Percentiles rank a stretch among this genome's conserved stretches.
Evolutionary conservation across 2,888 invertebrate genomes (phyloP).

Genomic region (Erebia palarica): DNA sequence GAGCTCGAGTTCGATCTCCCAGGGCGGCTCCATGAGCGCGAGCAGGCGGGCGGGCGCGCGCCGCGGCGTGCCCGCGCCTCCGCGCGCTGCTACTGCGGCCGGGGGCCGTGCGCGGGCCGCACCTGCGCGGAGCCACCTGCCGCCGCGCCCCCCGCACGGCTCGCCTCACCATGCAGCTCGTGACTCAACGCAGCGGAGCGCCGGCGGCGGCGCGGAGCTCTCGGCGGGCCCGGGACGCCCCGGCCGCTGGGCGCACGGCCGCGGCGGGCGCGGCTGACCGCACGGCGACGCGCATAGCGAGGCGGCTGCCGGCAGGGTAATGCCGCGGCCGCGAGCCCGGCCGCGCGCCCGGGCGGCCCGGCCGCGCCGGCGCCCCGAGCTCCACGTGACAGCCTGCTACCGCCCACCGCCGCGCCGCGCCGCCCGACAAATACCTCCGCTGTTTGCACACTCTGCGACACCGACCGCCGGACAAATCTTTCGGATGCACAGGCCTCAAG

Average conservation of each 20-base stretch:
- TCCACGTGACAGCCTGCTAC: conserved; percentile 53
- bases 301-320: conserved; percentile 70
- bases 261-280: conserved; percentile 59
- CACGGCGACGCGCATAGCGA: conserved; percentile 68
- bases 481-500: conserved; percentile 74
- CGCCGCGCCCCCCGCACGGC: conserved; percentile 67
- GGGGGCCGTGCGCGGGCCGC: conserved; percentile 73
- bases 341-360: conserved; percentile 72
- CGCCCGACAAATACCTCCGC: conserved; percentile 44
- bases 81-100: conserved; percentile 67
- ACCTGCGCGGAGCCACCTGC: conserved; percentile 74
- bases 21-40: conserved; percentile 79
- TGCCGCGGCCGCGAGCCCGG: conserved; percentile 69
- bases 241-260: conserved; percentile 64
- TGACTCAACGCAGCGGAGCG: conserved; percentile 70
- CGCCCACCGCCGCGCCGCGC: conserved; percentile 47
- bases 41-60: conserved; percentile 67
- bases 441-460: conserved; percentile 46
- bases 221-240: conserved; percentile 67
- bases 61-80: conserved; percentile 68
- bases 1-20: conserved; percentile 91
- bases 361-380: conserved; percentile 72
- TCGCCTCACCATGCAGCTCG: conserved; percentile 67
- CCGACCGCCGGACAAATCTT: conserved; percentile 62
- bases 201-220: conserved; percentile 68